These are phyloP conservation scores for Botrylloides violaceus DNA, from an alignment of 23 tunicate species.

Conservation along the genomic window DNA sequence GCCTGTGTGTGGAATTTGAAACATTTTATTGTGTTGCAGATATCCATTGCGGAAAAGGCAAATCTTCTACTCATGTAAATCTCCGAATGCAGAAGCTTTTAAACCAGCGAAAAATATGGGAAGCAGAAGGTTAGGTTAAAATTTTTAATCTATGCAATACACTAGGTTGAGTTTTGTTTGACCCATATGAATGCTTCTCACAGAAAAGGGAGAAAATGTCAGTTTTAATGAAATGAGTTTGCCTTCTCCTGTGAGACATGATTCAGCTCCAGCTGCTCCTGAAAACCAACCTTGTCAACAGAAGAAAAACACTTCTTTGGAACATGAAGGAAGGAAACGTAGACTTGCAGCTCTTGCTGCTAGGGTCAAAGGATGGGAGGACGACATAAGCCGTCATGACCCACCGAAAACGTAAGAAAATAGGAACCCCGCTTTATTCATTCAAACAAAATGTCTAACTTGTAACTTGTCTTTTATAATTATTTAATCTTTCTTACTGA, in stretches of 20 bases:
- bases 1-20: neutral
- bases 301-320: slow-evolving; percentile 4
- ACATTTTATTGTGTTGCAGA: neutral
- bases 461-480: too few species aligned
- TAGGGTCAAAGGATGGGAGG: slow-evolving; percentile 31
- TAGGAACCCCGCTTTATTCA: too few species aligned
- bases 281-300: neutral
- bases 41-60: too few species aligned
- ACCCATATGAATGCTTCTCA: neutral
- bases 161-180: neutral
- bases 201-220: slow-evolving; percentile 41
- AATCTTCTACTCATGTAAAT: slow-evolving; percentile 19
- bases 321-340: slow-evolving; percentile 26
- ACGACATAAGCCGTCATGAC: slow-evolving; percentile 25
- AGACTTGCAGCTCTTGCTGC: slow-evolving; percentile 50
- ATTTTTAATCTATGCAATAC: neutral
- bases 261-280: neutral
- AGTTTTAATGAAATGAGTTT: slow-evolving; percentile 13
- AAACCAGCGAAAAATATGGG: slow-evolving; percentile 66
- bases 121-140: slow-evolving; percentile 48
- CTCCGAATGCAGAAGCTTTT: slow-evolving; percentile 53
- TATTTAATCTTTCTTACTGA: too few species aligned
- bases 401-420: slow-evolving; percentile 22
- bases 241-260: slow-evolving; percentile 41
- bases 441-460: too few species aligned